Conservation (phyloP, 2,113 vertebrate species). For the Neogobius melanostomus region DNA sequence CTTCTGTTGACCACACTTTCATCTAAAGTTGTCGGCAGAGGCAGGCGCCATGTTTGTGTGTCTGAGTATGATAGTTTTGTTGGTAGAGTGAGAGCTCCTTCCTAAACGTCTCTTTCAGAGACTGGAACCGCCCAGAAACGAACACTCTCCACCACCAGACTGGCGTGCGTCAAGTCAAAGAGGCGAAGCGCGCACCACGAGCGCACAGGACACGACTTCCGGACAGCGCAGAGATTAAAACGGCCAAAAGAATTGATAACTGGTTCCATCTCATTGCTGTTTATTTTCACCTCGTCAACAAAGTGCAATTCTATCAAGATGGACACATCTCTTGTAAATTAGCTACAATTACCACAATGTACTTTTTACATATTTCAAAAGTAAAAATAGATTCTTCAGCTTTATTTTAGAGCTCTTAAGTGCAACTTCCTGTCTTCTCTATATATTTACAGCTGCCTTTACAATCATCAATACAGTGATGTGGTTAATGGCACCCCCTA, state of each 20-base stretch:
- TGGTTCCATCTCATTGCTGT: background rate
- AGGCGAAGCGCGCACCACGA: background rate
- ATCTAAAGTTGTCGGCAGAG: conserved; percentile 58
- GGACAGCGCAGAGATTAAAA: conserved; percentile 41
- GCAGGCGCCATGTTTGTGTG: conserved; percentile 80
- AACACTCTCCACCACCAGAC: conserved; percentile 18
- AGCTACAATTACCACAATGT: too few species aligned
- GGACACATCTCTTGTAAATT: too few species aligned
- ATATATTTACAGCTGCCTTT: background rate
- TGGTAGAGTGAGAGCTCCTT: conserved; percentile 55
- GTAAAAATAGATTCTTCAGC: too few species aligned
- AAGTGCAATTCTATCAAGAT: background rate
- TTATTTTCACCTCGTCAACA: background rate
- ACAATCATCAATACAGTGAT: background rate
- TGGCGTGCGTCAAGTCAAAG: background rate
- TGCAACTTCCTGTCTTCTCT: background rate
- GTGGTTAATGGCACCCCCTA: conserved; percentile 38
- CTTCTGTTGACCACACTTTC: conserved; percentile 60
- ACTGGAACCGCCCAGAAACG: conserved; percentile 74
- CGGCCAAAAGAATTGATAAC: too few species aligned
- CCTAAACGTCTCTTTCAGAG: conserved; percentile 52
- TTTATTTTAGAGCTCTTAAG: background rate
- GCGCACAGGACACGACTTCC: background rate
- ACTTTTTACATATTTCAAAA: too few species aligned
- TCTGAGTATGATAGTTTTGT: conserved; percentile 59